phyloP scores from a whole-genome alignment of 2,888 invertebrate genomes.

The Chamaedrilus cognettii region DNA sequence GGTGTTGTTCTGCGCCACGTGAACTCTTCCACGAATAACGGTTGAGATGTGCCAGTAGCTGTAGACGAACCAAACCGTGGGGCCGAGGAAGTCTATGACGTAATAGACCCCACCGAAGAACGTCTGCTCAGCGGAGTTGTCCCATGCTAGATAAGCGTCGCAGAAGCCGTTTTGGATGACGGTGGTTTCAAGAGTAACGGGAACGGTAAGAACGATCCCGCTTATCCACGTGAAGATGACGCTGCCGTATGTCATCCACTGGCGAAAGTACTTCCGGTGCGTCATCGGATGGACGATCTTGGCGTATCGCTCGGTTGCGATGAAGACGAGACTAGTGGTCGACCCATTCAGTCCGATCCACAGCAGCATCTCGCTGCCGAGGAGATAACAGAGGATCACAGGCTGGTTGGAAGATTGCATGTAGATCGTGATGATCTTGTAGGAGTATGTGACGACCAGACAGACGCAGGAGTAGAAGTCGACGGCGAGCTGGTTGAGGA shows the following conservation, averaged over 20 bases:
- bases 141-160: neutral
- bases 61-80: neutral
- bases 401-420: neutral
- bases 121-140: too few relatives aligned
- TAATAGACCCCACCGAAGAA: neutral
- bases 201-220: too few relatives aligned
- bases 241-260: too few relatives aligned
- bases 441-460: neutral
- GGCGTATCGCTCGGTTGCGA: too few relatives aligned
- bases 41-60: conserved; percentile 2
- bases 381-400: too few relatives aligned
- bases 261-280: too few relatives aligned
- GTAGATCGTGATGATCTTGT: neutral
- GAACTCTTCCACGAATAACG: neutral
- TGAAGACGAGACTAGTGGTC: too few relatives aligned
- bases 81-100: neutral
- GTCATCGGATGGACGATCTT: too few relatives aligned
- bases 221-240: too few relatives aligned
- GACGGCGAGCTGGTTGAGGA: conserved; percentile 12
- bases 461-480: conserved; percentile 7
- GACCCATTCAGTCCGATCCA: too few relatives aligned
- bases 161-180: neutral
- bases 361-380: too few relatives aligned
- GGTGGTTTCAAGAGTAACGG: neutral
- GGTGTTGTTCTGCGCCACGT: neutral